These are phyloP conservation scores for Microctenopoma steveboyesi DNA, from an alignment of 2,797 vertebrate genomes.

Conservation along the genomic window DNA sequence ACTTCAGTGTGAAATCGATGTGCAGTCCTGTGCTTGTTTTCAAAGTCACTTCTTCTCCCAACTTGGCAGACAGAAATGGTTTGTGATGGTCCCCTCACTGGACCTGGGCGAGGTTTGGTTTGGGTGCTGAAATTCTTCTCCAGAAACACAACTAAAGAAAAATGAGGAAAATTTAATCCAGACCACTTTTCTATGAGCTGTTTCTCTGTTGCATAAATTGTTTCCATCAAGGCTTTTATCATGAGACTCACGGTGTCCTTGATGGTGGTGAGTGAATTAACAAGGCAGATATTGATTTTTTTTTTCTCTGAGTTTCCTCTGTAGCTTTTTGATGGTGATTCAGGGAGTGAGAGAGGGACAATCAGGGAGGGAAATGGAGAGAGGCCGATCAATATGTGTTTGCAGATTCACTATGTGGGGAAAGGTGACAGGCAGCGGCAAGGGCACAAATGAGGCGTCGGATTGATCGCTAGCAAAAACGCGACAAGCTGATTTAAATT, in stretches of 20 bases:
- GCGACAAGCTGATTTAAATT: constrained; percentile 53
- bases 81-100: constrained; percentile 23
- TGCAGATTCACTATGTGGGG: constrained; percentile 60
- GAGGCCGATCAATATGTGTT: constrained; percentile 67
- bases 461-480: constrained; percentile 59
- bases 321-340: constrained; percentile 72
- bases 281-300: constrained; percentile 72
- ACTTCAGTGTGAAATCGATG: constrained; percentile 56
- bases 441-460: constrained; percentile 43
- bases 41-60: constrained; percentile 9
- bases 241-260: constrained; percentile 65
- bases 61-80: constrained; percentile 19
- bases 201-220: constrained; percentile 54
- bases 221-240: constrained; percentile 72
- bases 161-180: constrained; percentile 15
- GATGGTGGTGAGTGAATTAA: constrained; percentile 77
- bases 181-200: constrained; percentile 19
- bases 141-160: constrained; percentile 19
- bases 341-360: constrained; percentile 63
- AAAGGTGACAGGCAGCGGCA: constrained; percentile 61
- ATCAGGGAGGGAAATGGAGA: constrained; percentile 31
- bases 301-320: constrained; percentile 66
- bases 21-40: constrained; percentile 44
- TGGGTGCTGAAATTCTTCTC: not conserved
- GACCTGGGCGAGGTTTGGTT: not conserved